These are phyloP conservation scores for Drosophila santomea DNA, from an alignment of 1,140 invertebrate genomes.

Conservation along the genomic window DNA sequence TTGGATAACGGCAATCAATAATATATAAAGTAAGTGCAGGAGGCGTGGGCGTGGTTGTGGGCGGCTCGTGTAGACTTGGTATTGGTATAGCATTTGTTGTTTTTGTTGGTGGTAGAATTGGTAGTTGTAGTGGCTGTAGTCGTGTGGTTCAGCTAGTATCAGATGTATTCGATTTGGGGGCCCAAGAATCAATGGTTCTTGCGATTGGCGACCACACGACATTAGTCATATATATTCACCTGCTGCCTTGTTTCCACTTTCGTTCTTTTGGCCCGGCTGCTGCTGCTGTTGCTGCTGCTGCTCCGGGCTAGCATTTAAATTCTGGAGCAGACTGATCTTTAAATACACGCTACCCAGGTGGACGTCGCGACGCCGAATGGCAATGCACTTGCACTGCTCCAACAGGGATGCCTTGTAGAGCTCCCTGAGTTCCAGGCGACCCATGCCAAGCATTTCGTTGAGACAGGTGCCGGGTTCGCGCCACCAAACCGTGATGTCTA, in stretches of 20 bases:
- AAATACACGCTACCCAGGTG: slow-evolving; percentile 75
- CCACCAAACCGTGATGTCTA: slow-evolving; percentile 80
- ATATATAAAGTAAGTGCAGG: slow-evolving; percentile 41
- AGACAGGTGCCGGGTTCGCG: slow-evolving; percentile 81
- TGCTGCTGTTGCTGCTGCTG: slow-evolving; percentile 37
- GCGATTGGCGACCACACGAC: slow-evolving; percentile 58
- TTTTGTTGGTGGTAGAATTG: slow-evolving; percentile 14
- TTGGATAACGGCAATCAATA: slow-evolving; percentile 55
- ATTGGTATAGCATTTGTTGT: slow-evolving; percentile 9
- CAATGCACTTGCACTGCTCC: slow-evolving; percentile 78
- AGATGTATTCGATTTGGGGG: slow-evolving; percentile 30
- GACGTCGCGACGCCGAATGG: slow-evolving; percentile 64
- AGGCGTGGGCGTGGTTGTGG: slow-evolving; percentile 42
- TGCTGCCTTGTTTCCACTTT: slow-evolving; percentile 60
- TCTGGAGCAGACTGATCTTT: slow-evolving; percentile 67
- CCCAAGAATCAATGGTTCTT: slow-evolving; percentile 47
- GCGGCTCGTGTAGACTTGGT: slow-evolving; percentile 34
- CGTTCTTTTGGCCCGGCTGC: slow-evolving; percentile 31
- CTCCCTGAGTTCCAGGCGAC: slow-evolving; percentile 63
- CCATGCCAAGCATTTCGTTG: slow-evolving; percentile 80
- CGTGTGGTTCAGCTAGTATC: slow-evolving; percentile 41
- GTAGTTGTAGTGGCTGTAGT: slow-evolving; percentile 17
- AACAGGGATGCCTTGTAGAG: slow-evolving; percentile 70
- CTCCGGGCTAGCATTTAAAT: slow-evolving; percentile 16
- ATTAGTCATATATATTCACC: slow-evolving; percentile 81